A percentile compares a stretch with the other conserved stretches of the same genome.
These are phyloP conservation scores for Diploscapter pachys DNA, from an alignment of 1,140 invertebrate species.

Conservation along the genomic window DNA sequence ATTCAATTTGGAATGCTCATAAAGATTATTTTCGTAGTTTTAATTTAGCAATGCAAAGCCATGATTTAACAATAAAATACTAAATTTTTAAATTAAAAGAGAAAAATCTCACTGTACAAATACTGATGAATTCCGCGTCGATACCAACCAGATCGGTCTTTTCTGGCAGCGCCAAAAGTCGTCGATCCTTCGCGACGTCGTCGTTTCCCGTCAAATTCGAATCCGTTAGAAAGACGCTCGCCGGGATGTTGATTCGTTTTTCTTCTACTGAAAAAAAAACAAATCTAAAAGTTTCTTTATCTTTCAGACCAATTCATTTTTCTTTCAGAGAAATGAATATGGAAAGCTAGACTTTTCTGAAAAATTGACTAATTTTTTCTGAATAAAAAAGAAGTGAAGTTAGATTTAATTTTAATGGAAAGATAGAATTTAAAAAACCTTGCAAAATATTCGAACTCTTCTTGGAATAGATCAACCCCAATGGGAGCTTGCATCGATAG, in stretches of 20 bases:
- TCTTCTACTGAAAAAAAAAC: background rate
- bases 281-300: no score
- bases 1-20: background rate
- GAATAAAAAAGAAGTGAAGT: no score
- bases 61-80: background rate
- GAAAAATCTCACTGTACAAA: slow-evolving; percentile 46
- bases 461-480: slow-evolving; percentile 22
- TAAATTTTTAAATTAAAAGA: background rate
- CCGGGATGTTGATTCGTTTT: slow-evolving; percentile 11
- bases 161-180: slow-evolving; percentile 48
- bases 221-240: slow-evolving; percentile 25
- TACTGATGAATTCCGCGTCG: slow-evolving; percentile 62
- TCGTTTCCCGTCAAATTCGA: slow-evolving; percentile 29
- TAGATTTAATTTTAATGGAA: no score
- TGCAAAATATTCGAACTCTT: slow-evolving; percentile 13
- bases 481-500: slow-evolving; percentile 30
- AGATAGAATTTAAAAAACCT: background rate
- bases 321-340: no score
- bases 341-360: background rate
- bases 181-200: slow-evolving; percentile 4
- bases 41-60: background rate
- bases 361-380: background rate
- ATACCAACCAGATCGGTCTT: slow-evolving; percentile 59
- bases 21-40: background rate
- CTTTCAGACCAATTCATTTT: no score